phyloP scores from a whole-genome alignment of 1,140 invertebrate genomes.

The Pogonomyrmex californicus region DNA sequence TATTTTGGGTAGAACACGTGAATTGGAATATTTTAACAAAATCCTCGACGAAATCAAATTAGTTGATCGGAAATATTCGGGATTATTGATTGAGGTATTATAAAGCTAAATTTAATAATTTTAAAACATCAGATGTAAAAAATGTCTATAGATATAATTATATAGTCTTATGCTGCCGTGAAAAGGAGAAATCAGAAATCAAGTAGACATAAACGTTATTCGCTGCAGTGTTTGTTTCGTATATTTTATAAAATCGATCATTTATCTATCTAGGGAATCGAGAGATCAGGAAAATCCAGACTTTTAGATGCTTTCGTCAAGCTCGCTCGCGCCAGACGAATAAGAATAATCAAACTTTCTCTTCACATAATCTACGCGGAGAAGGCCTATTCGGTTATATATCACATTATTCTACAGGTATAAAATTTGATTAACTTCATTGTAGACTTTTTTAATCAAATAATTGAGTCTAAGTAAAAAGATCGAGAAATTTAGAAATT shows the following conservation, averaged over 20 bases:
- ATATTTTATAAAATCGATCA: slow-evolving; percentile 17
- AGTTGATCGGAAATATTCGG: slow-evolving; percentile 75
- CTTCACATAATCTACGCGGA: slow-evolving; percentile 69
- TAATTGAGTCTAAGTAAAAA: not conserved
- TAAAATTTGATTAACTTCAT: slow-evolving; percentile 71
- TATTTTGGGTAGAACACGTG: slow-evolving; percentile 79
- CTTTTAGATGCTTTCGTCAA: slow-evolving; percentile 86
- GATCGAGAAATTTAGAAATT: not conserved
- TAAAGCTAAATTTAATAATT: not conserved
- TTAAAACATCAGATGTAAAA: not conserved
- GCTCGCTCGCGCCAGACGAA: slow-evolving; percentile 80
- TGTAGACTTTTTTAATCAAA: slow-evolving; percentile 12
- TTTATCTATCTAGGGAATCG: slow-evolving; percentile 80
- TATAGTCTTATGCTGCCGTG: not conserved
- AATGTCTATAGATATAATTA: slow-evolving; percentile 21
- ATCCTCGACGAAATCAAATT: slow-evolving; percentile 80
- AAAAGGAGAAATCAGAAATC: not conserved
- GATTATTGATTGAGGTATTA: slow-evolving; percentile 80
- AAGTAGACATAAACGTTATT: not conserved
- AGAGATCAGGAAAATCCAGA: slow-evolving; percentile 87
- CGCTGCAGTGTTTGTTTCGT: not conserved
- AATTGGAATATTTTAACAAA: slow-evolving; percentile 79
- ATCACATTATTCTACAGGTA: slow-evolving; percentile 74
- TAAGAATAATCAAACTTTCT: slow-evolving; percentile 80
- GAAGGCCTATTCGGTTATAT: slow-evolving; percentile 69